Evolutionary conservation across 2,888 invertebrate species (phyloP), one percentile per base, ranked within the genome.

Genomic region (Dasysyrphus tricinctus): DNA sequence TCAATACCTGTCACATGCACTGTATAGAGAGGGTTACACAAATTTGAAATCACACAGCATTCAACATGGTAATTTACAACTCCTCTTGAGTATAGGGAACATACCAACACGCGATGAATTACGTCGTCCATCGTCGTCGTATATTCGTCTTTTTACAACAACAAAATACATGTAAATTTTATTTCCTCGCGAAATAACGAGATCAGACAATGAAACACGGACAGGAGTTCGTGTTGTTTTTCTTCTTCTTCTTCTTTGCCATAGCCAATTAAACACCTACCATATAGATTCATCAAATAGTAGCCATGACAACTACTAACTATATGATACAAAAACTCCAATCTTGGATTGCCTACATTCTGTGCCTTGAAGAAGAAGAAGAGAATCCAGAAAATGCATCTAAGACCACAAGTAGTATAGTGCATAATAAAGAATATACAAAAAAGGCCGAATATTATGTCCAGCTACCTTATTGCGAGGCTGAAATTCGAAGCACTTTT

Each of bases 211-310:
- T 69, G 72, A 51, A 77, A 67, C 67, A 65, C 67, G 54, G 37
- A 67, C 78, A 73, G 69, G 56, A 85, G 73, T 80, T 72, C 69
- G 70, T 54, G 39, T 47, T 32, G 42, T 54, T 70, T 12, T 49
- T 51, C 49, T 65, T 65, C 51, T 70, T 19, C 32, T 59, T 74
- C n/a, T 24, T 61, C 14, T 67, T 19, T 61, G 74, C 32, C 59
- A 37, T 44, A 70, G 34, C 78, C 86, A 86, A 86, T 86, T 86
- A 86, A 82, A 86, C 82, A 86, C 86, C 86, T 86, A 24, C 69
- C 54, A 65, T 37, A 65, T 37, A 47, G 44, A 56, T 57, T 69
- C 24, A 81, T 61, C 47, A 49, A 57, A 76, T 16, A 57, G 16
- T 16, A 57, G 16, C 14, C 73, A 67, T 77, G 59, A n/a, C 61